Evolutionary conservation across 2,888 invertebrate species (phyloP), one percentile per base, ranked within the genome.

Genomic region (Yponomeuta evonymella): DNA sequence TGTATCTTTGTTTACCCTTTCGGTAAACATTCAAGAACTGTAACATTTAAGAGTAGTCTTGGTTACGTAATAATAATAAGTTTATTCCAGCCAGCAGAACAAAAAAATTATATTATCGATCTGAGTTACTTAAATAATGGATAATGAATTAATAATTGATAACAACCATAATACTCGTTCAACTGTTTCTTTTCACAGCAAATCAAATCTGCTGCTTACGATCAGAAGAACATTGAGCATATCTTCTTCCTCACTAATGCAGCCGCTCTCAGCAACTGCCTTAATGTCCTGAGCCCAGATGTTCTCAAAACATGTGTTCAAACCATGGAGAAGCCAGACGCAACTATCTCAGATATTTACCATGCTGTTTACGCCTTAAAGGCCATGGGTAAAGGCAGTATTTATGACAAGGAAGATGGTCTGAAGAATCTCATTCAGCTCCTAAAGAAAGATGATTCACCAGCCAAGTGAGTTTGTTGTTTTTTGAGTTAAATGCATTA

Each of bases 371-470:
- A 94, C 76, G 93, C 96, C 0, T 86, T 96, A 70, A 94, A 94
- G 75, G 93, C 94, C 48, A 82, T 97, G 0, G 95, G 95, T 1
- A 94, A 95, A 75, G 92, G 90, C 48, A 87, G 93, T 4, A 81
- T 95, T 65, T 89, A 94, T 72, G 95, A 95, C 77, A 93, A 94
- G 67, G 93, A 94, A 36, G 96, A 96, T 83, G 90, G 96, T 33
- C 91, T 95, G 1, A 96, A 96, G 83, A 94, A 95, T 74, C 87
- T 98, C 58, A 94, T 96, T 79, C 94, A 95, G 73, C 90, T 95
- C 73, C 86, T 98, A 73, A 98, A 97, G 83, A 96, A 96, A 78
- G 98, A 98, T 88, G 97, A 97, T 79, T 95, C 95, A 73, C 92
- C 96, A 30, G 90, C 93, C 66, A 95, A 94, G 95, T 95, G 83